These are phyloP conservation scores for Camelus dromedarius DNA, from an alignment of 2,113 vertebrate species.

Conservation along the genomic window DNA sequence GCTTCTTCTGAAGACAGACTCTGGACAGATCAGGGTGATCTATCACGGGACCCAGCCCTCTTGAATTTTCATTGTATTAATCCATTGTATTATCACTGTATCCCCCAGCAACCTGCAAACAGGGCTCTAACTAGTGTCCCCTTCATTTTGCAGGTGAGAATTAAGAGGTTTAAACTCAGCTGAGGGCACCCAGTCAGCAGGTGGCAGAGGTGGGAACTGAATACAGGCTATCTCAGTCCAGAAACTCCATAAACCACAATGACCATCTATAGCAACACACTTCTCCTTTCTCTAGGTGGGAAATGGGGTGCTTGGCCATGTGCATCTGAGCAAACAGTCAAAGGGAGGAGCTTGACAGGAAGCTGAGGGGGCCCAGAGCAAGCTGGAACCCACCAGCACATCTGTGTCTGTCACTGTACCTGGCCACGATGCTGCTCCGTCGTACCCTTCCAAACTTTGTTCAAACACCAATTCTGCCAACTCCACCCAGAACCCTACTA, in stretches of 20 bases:
- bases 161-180: no score
- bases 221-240: not conserved
- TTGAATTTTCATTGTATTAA: not conserved
- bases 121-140: not conserved
- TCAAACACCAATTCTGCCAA: not conserved
- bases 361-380: not conserved
- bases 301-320: no score
- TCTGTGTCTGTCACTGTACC: not conserved
- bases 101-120: not conserved
- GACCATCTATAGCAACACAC: not conserved
- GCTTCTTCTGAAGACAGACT: not conserved
- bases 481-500: not conserved
- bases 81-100: not conserved
- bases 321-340: no score
- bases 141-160: not conserved
- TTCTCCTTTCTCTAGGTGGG: not conserved
- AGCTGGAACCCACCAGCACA: not conserved
- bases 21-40: not conserved
- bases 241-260: not conserved
- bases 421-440: not conserved
- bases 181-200: not conserved
- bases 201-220: not conserved
- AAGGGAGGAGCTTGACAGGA: not conserved
- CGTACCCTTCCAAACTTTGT: not conserved
- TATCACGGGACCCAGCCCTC: no score